These are phyloP conservation scores for Xenopus borealis DNA, from an alignment of 2,113 vertebrate species.

Conservation along the genomic window DNA sequence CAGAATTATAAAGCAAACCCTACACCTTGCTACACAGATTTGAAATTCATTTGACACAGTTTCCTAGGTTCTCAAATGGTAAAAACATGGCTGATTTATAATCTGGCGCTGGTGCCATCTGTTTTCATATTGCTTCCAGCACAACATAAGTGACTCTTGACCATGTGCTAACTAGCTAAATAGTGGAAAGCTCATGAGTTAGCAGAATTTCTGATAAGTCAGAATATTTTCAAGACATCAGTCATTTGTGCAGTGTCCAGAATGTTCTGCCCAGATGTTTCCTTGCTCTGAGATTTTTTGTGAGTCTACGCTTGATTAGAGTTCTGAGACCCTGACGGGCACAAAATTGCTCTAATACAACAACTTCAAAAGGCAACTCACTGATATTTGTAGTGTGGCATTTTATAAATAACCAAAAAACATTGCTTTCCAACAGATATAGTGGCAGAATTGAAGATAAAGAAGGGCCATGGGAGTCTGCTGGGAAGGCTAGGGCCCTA, in stretches of 20 bases:
- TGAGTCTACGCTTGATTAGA: background rate
- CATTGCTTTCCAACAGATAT: too few species aligned
- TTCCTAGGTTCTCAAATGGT: conserved; percentile 7
- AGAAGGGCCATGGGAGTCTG: too few species aligned
- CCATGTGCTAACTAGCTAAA: conserved; percentile 54
- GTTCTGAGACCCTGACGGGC: too few species aligned
- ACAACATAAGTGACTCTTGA: conserved; percentile 58
- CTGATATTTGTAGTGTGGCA: too few species aligned
- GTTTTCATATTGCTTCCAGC: conserved; percentile 60
- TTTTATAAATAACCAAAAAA: too few species aligned
- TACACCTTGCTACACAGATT: too few species aligned
- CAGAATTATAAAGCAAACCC: too few species aligned
- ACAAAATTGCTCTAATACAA: too few species aligned
- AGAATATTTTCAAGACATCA: conserved; percentile 54
- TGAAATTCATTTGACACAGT: background rate
- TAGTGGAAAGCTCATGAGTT: conserved; percentile 57
- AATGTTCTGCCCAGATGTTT: conserved; percentile 53
- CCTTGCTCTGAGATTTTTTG: conserved; percentile 30
- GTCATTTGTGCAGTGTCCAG: conserved; percentile 46
- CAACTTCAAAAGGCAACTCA: too few species aligned
- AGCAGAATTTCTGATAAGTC: conserved; percentile 60
- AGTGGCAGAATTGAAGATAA: too few species aligned
- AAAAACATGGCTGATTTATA: conserved; percentile 52
- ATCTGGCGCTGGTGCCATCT: conserved; percentile 58
- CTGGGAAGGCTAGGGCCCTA: too few species aligned